Evolutionary conservation across 1,140 invertebrate species (phyloP), one percentile per base, ranked within the genome.

Genomic region (Drosophila rhopaloa): DNA sequence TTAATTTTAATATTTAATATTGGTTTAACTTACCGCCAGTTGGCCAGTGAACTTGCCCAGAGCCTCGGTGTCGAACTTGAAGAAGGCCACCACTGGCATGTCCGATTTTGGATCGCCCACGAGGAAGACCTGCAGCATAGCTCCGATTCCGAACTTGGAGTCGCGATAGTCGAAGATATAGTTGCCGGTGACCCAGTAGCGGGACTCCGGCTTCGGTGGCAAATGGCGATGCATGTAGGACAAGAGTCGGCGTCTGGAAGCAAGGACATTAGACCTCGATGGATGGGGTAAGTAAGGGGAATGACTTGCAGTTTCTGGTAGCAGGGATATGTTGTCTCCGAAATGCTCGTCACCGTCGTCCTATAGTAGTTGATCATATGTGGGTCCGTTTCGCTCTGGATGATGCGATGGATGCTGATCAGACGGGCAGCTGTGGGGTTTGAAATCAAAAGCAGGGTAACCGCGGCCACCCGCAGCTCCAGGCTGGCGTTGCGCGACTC

Each of bases 291-390:
- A 40, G 10, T 32, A 14, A 32, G 38, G 13, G 5, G 16, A n/a
- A 35, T 54, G 41, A 92, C 93, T 93, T 93, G 95, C 95, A 95
- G 90, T 59, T 94, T 92, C 51, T 92, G 91, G 73, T 94, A 95
- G 80, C 95, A 95, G 1, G 95, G 95, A 82, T 94, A 94, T 1
- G 94, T 95, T 0, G 95, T 95, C 19, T 93, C 93, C 55, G 95
- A 94, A 74, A 96, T 92, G 47, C 95, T 96, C 55, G 95, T 95
- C 16, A 96, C 92, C 6, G 95, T 96, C 0, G 95, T 95, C 66
- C 95, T 95, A 93, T 95, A 96, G 81, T 95, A 96, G 81, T 95
- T 94, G 63, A 95, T 95, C 48, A 96, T 91, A 79, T 96, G 95
- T 16, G 93, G 93, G 81, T 93, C 93, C 1, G 93, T 93, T 72